These are phyloP conservation scores for Pandion haliaetus DNA, from an alignment of 2,113 vertebrate species.

Conservation along the genomic window DNA sequence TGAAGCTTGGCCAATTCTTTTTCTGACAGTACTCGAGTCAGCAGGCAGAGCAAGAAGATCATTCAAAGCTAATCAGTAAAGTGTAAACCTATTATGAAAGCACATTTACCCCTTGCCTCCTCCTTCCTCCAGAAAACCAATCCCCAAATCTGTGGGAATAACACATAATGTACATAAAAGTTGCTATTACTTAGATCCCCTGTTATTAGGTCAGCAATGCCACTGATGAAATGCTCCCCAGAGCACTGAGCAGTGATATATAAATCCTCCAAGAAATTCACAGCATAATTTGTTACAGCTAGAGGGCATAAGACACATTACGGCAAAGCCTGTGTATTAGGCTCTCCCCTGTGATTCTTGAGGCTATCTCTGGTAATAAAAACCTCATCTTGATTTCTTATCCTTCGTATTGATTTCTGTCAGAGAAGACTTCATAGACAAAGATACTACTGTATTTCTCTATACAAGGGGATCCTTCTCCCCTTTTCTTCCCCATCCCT, in stretches of 20 bases:
- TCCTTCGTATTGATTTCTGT: constrained; percentile 6
- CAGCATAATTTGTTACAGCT: background rate
- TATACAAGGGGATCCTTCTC: background rate
- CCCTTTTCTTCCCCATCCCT: background rate
- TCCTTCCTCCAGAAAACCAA: constrained; percentile 9
- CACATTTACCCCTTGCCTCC: constrained; percentile 19
- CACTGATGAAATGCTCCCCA: constrained; percentile 6
- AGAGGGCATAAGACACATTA: background rate
- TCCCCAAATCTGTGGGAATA: constrained; percentile 27
- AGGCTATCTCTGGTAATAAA: constrained; percentile 45
- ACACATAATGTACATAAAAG: background rate
- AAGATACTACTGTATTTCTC: background rate
- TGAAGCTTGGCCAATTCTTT: constrained; percentile 16
- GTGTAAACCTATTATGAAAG: constrained; percentile 59
- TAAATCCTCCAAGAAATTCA: constrained; percentile 46
- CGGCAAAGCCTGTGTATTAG: background rate
- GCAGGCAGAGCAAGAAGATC: constrained; percentile 54
- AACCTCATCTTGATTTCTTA: constrained; percentile 51
- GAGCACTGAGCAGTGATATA: background rate
- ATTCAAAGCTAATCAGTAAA: constrained; percentile 60
- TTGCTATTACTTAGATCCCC: constrained; percentile 36
- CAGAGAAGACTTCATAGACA: background rate
- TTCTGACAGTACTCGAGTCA: constrained; percentile 14
- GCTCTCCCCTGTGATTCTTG: background rate
- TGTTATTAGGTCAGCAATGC: constrained; percentile 7